phyloP scores from a whole-genome alignment of 2,113 vertebrate genomes.

The Menura novaehollandiae region DNA sequence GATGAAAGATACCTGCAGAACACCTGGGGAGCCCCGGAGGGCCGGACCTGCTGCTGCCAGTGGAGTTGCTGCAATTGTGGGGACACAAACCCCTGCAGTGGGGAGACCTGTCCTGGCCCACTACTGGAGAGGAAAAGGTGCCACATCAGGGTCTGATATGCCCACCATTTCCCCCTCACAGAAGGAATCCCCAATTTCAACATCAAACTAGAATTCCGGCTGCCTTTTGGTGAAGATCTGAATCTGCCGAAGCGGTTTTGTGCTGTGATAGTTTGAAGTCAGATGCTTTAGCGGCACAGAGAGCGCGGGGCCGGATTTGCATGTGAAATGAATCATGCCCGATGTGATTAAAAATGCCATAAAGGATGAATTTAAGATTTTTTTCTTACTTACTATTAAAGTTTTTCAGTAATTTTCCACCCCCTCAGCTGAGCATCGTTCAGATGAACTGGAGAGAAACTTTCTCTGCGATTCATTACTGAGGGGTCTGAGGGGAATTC shows the following conservation, averaged over 20 bases:
- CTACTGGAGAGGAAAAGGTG: not conserved
- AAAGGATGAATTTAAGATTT: slow-evolving; percentile 18
- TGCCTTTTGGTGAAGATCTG: not conserved
- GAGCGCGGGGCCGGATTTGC: slow-evolving; percentile 33
- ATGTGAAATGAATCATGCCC: slow-evolving; percentile 45
- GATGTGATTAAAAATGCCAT: not conserved
- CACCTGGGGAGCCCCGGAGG: not conserved
- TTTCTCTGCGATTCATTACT: slow-evolving; percentile 30
- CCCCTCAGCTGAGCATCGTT: not conserved
- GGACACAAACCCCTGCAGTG: not conserved
- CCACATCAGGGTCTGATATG: accelerated
- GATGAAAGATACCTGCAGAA: not conserved
- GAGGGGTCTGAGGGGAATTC: slow-evolving; percentile 56
- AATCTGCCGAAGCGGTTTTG: not conserved
- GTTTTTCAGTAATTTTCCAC: slow-evolving; percentile 53
- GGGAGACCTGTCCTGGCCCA: not conserved
- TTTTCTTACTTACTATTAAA: slow-evolving; percentile 17
- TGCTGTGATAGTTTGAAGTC: slow-evolving; percentile 45
- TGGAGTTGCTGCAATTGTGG: accelerated
- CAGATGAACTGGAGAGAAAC: not conserved
- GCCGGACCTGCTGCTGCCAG: not conserved
- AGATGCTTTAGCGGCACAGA: not conserved
- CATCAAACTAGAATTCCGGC: not conserved
- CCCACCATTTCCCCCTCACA: not conserved
- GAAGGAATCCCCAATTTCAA: not conserved